phyloP scores from a whole-genome alignment of 2,888 invertebrate genomes.

The Ophonus ardosiacus region DNA sequence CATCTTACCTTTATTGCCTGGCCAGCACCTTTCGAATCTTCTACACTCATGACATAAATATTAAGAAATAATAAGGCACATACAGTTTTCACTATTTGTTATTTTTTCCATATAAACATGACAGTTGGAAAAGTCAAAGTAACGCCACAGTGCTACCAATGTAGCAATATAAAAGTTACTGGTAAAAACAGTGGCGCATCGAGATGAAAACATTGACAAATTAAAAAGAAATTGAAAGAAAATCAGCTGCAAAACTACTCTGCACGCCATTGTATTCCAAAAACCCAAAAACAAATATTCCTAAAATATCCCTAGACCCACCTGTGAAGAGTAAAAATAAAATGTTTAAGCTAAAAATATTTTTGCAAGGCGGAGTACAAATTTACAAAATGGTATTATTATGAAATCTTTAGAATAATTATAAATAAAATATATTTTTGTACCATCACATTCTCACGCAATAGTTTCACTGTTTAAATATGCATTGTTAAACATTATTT shows the following conservation, averaged over 20 bases:
- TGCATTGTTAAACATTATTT: background rate
- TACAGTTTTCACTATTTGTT: background rate
- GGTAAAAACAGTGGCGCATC: background rate
- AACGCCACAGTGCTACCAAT: conserved; percentile 19
- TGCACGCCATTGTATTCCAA: no score
- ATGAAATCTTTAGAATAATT: background rate
- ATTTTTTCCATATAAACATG: background rate
- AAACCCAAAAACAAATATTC: no score
- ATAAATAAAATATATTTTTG: background rate
- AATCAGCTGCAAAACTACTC: no score
- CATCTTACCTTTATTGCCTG: background rate
- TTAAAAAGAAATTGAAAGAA: no score
- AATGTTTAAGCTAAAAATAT: background rate
- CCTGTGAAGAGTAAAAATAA: background rate
- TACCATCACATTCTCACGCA: background rate
- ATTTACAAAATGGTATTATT: background rate
- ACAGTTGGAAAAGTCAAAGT: background rate
- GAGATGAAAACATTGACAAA: background rate
- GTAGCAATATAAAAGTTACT: background rate
- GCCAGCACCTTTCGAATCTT: background rate
- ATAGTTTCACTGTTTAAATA: background rate
- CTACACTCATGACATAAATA: background rate
- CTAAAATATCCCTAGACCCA: no score
- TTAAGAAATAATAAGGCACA: background rate
- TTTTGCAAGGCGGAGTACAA: background rate